phyloP scores from a whole-genome alignment of 2,113 vertebrate genomes.

The Catharus bicknelli region DNA sequence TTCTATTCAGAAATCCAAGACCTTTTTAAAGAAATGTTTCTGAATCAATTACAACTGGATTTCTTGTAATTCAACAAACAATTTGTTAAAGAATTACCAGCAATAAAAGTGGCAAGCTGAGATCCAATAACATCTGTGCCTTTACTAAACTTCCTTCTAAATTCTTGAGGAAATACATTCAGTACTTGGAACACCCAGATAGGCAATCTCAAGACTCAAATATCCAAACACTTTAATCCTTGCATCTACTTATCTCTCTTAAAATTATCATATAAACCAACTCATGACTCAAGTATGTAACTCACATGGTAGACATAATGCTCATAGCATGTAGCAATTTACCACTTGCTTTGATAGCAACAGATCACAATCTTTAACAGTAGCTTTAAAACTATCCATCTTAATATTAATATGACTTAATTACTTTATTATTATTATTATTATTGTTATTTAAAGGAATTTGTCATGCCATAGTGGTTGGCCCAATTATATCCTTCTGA shows the following conservation, averaged over 20 bases:
- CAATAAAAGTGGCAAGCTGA: background rate
- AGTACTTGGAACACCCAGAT: background rate
- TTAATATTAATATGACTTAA: background rate
- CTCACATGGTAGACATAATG: background rate
- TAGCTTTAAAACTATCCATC: background rate
- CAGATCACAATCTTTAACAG: background rate
- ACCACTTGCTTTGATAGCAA: constrained; percentile 12
- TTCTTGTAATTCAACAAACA: background rate
- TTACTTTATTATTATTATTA: background rate
- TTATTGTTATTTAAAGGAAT: background rate
- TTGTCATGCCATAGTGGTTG: background rate
- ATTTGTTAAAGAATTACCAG: background rate
- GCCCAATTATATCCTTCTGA: background rate
- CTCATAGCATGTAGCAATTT: background rate
- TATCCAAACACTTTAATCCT: background rate
- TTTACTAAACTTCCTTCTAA: background rate
- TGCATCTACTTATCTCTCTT: background rate
- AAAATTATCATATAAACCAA: background rate
- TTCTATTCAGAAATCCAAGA: background rate
- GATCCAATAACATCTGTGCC: background rate
- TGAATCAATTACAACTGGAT: background rate
- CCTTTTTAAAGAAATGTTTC: background rate
- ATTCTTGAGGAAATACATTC: background rate
- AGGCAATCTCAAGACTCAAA: background rate
- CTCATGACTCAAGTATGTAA: background rate